Percentiles rank a stretch among this genome's conserved stretches.
phyloP scores from a whole-genome alignment of 2,888 invertebrate genomes.

The Plebejus melissa region DNA sequence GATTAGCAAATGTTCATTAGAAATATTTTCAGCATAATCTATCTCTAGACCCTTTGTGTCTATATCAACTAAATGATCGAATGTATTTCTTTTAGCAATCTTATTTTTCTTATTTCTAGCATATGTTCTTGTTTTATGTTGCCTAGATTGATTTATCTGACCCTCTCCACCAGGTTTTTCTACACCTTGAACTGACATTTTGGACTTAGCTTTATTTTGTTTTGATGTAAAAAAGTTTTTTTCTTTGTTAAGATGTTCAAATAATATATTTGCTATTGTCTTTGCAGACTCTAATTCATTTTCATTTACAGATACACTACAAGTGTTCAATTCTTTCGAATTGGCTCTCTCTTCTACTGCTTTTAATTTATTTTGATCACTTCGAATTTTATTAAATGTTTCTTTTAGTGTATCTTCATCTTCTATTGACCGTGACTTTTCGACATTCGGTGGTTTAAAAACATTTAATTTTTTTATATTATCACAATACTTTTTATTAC shows the following conservation, averaged over 20 bases:
- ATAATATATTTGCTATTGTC: neutral
- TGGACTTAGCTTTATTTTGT: slow-evolving; percentile 44
- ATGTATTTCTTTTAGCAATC: neutral
- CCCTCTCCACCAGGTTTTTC: slow-evolving; percentile 61
- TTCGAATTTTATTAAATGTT: neutral
- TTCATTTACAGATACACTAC: neutral
- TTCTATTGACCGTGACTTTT: neutral
- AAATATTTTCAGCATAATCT: slow-evolving; percentile 31
- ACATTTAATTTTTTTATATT: neutral
- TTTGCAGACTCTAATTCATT: neutral
- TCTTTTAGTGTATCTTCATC: neutral
- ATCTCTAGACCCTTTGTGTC: slow-evolving; percentile 1
- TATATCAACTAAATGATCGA: neutral
- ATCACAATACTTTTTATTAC: neutral
- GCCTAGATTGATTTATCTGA: slow-evolving; percentile 6
- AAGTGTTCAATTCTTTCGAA: neutral
- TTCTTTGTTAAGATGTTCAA: slow-evolving; percentile 8
- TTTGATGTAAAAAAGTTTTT: slow-evolving; percentile 21
- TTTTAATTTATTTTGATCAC: neutral
- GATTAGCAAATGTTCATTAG: slow-evolving; percentile 32
- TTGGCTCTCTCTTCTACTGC: neutral
- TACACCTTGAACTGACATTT: slow-evolving; percentile 57
- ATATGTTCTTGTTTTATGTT: slow-evolving; percentile 47
- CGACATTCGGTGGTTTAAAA: neutral
- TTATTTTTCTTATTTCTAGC: slow-evolving; percentile 39